A percentile compares a stretch with the other conserved stretches of the same genome.
Evolutionary conservation across 2,113 vertebrate genomes (phyloP).

Genomic region (Caretta caretta): DNA sequence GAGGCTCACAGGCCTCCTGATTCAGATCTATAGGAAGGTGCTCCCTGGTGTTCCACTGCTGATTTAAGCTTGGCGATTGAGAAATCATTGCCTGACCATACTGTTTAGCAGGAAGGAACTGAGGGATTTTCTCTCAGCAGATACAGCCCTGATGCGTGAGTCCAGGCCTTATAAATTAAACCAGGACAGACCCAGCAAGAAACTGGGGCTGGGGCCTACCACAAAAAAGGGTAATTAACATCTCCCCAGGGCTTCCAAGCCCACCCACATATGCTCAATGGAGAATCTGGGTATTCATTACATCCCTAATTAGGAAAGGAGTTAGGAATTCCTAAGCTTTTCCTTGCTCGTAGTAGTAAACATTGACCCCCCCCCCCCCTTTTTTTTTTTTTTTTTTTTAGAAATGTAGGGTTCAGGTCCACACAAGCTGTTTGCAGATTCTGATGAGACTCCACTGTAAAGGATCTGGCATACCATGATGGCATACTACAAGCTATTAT

Average conservation of each 20-base stretch:
- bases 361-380: rapidly evolving
- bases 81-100: background rate
- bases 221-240: background rate
- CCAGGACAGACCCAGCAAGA: background rate
- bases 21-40: background rate
- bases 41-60: background rate
- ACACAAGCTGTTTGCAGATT: background rate
- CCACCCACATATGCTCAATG: background rate
- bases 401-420: rapidly evolving
- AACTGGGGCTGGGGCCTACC: too few relatives aligned
- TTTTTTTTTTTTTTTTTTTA: background rate
- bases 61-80: background rate
- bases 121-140: background rate
- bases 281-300: background rate
- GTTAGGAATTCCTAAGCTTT: background rate
- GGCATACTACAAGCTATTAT: rapidly evolving
- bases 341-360: background rate
- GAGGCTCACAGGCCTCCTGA: too few relatives aligned
- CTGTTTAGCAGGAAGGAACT: background rate
- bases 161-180: background rate
- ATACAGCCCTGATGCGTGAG: background rate
- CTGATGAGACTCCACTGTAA: background rate
- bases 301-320: background rate
- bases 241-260: background rate
- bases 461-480: background rate